Conservation (phyloP, 2,113 vertebrate genomes). For the Nothocercus julius region DNA sequence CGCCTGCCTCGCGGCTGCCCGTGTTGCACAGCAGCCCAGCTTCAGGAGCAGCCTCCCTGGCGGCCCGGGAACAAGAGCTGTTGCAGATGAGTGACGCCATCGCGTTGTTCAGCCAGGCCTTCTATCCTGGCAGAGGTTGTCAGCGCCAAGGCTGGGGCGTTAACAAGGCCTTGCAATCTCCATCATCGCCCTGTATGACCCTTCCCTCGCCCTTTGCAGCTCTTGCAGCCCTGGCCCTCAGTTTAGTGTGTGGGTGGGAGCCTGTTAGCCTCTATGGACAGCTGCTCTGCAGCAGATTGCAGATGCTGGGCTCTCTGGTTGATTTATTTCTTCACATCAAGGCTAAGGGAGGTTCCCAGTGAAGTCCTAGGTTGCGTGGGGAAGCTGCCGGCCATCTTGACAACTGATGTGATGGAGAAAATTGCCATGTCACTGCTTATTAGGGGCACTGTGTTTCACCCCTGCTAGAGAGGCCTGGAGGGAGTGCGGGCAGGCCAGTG, state of each 20-base stretch:
- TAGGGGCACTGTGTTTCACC: neutral
- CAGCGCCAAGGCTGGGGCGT: neutral
- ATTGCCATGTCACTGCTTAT: conserved; percentile 35
- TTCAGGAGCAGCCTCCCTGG: fast-evolving
- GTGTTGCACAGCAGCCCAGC: neutral
- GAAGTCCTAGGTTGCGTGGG: neutral
- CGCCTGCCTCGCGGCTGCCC: neutral
- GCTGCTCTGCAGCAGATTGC: neutral
- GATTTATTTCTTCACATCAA: neutral
- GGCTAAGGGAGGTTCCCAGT: neutral
- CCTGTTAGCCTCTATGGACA: neutral
- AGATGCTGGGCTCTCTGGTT: neutral
- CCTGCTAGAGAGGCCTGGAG: neutral
- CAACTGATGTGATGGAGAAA: conserved; percentile 73
- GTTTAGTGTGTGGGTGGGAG: neutral
- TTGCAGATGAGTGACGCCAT: neutral
- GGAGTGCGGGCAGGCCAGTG: neutral
- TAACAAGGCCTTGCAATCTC: neutral
- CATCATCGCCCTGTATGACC: neutral
- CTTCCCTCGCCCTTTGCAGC: neutral
- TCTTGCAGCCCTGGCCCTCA: neutral
- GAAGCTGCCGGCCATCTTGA: conserved; percentile 33
- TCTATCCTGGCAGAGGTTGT: neutral
- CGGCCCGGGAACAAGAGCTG: neutral
- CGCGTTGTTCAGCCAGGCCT: neutral